Percentiles rank a stretch among this genome's conserved stretches.
These are phyloP conservation scores for Caenorhabditis latens DNA, from an alignment of 1,140 invertebrate species.

Conservation along the genomic window DNA sequence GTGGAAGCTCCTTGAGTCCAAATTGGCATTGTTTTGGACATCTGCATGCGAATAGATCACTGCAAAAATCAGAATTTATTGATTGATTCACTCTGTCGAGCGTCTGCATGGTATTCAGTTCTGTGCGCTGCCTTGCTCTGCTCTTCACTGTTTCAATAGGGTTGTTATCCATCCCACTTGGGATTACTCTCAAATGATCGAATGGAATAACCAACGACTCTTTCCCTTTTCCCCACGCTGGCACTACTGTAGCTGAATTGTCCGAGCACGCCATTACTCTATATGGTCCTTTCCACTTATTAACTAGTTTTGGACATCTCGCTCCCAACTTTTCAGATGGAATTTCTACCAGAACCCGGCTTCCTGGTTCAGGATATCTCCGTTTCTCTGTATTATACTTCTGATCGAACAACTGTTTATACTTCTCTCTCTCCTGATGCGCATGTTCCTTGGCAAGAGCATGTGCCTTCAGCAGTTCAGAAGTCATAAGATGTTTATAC, in stretches of 20 bases:
- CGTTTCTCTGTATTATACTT: neutral
- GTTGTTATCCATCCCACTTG: neutral
- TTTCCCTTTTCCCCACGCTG: neutral
- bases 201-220: neutral
- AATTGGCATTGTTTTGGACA: too few species aligned
- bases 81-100: too few species aligned
- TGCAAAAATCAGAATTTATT: too few species aligned
- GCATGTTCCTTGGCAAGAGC: neutral
- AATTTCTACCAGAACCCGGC: neutral
- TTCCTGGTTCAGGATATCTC: neutral
- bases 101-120: neutral
- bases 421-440: neutral
- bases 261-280: neutral
- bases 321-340: neutral
- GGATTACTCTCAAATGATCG: neutral
- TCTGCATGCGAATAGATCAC: too few species aligned
- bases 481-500: neutral
- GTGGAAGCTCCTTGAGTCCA: too few species aligned
- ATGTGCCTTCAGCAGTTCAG: neutral
- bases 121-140: neutral
- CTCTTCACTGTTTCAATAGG: neutral
- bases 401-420: neutral
- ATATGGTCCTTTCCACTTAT: neutral
- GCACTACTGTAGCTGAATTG: neutral
- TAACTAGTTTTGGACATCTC: neutral